Conservation (phyloP, 2,797 vertebrate genomes). For the Crypturellus tataupa region DNA sequence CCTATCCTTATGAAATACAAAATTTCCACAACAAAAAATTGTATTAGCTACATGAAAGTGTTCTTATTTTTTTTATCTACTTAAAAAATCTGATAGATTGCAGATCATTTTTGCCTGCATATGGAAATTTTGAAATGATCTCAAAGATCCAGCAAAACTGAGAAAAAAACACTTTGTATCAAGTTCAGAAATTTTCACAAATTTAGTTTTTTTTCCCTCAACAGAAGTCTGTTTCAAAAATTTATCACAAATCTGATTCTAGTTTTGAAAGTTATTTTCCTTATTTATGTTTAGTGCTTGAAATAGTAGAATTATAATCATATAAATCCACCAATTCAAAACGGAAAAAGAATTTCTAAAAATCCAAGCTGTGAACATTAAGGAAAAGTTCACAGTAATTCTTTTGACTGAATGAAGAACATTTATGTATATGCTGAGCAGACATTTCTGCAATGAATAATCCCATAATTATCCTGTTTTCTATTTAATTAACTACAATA, state of each 20-base stretch:
- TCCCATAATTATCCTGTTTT: not conserved
- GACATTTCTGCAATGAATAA: not conserved
- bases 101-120: not conserved
- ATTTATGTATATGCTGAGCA: rapidly evolving
- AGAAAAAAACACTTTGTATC: not conserved
- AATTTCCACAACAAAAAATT: not conserved
- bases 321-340: not conserved
- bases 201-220: not conserved
- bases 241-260: not conserved
- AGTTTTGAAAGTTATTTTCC: not conserved
- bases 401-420: not conserved
- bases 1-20: rapidly evolving
- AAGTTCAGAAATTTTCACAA: not conserved
- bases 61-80: not conserved
- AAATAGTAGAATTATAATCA: not conserved
- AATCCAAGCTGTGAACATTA: not conserved
- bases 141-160: not conserved
- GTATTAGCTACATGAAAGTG: rapidly evolving
- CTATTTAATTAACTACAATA: not conserved
- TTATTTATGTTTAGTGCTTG: not conserved
- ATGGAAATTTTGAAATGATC: rapidly evolving
- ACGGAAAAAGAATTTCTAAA: not conserved
- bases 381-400: not conserved
- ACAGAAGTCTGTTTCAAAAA: not conserved
- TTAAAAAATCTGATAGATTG: not conserved